Evolutionary conservation across 37 sponge, comb jelly and placozoan species (phyloP).

Genomic region (Haliclona indistincta): DNA sequence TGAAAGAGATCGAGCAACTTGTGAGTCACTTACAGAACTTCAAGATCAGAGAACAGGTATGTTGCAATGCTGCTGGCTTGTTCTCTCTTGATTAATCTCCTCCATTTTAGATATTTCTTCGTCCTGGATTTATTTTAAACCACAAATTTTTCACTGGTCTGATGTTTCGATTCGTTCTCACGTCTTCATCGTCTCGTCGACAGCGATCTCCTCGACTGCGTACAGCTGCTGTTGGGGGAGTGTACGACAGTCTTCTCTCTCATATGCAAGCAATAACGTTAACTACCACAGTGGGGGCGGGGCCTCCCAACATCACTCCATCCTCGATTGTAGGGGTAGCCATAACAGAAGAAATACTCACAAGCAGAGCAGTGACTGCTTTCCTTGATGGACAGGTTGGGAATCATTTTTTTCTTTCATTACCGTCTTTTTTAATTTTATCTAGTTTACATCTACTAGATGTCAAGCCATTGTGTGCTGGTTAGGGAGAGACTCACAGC

Average conservation of each 20-base stretch:
- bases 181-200: slow-evolving; percentile 7
- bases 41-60: slow-evolving; percentile 62
- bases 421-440: neutral
- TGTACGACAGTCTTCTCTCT: too few species aligned
- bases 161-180: slow-evolving; percentile 54
- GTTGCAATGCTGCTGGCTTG: neutral
- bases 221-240: neutral
- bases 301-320: neutral
- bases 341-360: neutral
- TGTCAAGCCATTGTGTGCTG: slow-evolving; percentile 74
- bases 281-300: too few species aligned
- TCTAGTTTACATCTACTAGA: slow-evolving; percentile 3
- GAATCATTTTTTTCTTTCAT: neutral
- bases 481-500: slow-evolving; percentile 50
- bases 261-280: too few species aligned
- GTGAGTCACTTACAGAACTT: slow-evolving; percentile 33
- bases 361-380: neutral
- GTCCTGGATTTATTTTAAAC: slow-evolving; percentile 46
- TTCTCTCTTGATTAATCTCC: neutral
- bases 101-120: slow-evolving; percentile 43
- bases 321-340: neutral
- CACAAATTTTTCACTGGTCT: slow-evolving; percentile 59
- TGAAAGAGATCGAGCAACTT: slow-evolving; percentile 62
- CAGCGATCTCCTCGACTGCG: slow-evolving; percentile 2
- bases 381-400: neutral